phyloP scores from a whole-genome alignment of 1,140 invertebrate genomes.

The Drosophila nikananu region DNA sequence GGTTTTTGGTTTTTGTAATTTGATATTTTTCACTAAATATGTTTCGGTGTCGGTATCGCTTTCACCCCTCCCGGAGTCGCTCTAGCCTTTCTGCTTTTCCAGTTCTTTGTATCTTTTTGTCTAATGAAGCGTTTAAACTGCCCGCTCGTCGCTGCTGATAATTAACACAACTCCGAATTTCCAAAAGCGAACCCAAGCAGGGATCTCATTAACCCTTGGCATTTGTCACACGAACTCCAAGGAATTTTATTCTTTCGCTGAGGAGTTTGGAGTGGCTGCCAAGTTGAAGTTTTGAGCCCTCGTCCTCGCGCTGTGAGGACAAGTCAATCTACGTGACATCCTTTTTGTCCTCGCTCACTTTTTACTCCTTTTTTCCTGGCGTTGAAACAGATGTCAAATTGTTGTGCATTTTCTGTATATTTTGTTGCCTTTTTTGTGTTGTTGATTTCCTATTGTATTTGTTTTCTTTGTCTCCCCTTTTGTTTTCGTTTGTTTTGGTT shows the following conservation, averaged over 20 bases:
- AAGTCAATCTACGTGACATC: constrained; percentile 80
- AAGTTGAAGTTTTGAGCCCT: constrained; percentile 27
- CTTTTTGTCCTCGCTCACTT: constrained; percentile 34
- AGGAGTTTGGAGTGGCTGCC: constrained; percentile 28
- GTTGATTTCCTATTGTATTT: constrained; percentile 49
- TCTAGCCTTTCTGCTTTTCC: constrained; percentile 5
- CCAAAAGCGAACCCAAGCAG: constrained; percentile 7
- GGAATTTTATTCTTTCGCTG: constrained; percentile 25
- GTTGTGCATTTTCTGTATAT: constrained; percentile 61
- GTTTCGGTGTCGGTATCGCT: constrained; percentile 44
- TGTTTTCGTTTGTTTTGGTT: constrained; percentile 79
- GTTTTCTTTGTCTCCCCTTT: constrained; percentile 57
- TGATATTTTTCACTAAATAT: constrained; percentile 66
- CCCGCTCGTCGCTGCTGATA: constrained; percentile 65
- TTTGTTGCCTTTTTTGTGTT: constrained; percentile 34
- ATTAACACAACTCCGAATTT: constrained; percentile 74
- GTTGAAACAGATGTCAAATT: constrained; percentile 83
- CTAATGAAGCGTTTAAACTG: constrained; percentile 79
- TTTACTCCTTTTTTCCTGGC: constrained; percentile 28
- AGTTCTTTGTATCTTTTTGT: constrained; percentile 36
- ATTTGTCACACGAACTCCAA: constrained; percentile 64
- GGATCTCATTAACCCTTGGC: constrained; percentile 78
- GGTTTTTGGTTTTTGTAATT: constrained; percentile 43
- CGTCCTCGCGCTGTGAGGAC: constrained; percentile 34
- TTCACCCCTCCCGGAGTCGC: constrained; percentile 30